Percentiles rank a stretch among this genome's conserved stretches.
Conservation (phyloP, 1,140 invertebrate species). For the Diachasmimorpha longicaudata region DNA sequence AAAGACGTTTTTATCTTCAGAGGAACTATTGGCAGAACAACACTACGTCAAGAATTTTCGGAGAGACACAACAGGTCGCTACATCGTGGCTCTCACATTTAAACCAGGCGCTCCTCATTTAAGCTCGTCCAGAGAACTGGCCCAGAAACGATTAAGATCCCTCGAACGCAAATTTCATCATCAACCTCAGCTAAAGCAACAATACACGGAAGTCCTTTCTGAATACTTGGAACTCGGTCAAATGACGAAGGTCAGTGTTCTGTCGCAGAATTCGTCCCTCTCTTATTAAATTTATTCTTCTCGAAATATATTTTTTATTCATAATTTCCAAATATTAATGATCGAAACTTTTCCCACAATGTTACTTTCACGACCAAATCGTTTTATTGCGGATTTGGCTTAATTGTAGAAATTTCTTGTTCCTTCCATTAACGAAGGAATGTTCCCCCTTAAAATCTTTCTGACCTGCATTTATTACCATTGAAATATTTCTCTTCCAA, state of each 20-base stretch:
- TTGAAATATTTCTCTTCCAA: no score
- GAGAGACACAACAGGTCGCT: conserved; percentile 12
- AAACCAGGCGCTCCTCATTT: conserved; percentile 15
- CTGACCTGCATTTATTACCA: no score
- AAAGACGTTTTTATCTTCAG: background rate
- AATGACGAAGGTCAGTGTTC: conserved; percentile 36
- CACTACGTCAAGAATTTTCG: conserved; percentile 29
- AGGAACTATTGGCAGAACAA: conserved; percentile 25
- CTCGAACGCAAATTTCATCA: conserved; percentile 32
- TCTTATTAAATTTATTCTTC: no score
- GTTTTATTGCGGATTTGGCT: no score
- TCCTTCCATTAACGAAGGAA: no score
- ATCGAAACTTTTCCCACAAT: no score
- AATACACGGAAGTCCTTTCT: conserved; percentile 41
- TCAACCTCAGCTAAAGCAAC: conserved; percentile 20
- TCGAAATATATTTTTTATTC: no score
- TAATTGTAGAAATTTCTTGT: no score
- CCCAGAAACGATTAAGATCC: conserved; percentile 27
- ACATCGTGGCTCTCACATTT: conserved; percentile 36
- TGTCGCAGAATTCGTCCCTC: no score
- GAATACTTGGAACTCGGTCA: conserved; percentile 41
- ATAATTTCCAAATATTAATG: no score
- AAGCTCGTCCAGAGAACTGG: conserved; percentile 26
- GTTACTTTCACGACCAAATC: no score
- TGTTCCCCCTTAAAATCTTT: no score